Evolutionary conservation across 2,888 invertebrate species (phyloP).

Genomic region (Platycheirus albimanus): DNA sequence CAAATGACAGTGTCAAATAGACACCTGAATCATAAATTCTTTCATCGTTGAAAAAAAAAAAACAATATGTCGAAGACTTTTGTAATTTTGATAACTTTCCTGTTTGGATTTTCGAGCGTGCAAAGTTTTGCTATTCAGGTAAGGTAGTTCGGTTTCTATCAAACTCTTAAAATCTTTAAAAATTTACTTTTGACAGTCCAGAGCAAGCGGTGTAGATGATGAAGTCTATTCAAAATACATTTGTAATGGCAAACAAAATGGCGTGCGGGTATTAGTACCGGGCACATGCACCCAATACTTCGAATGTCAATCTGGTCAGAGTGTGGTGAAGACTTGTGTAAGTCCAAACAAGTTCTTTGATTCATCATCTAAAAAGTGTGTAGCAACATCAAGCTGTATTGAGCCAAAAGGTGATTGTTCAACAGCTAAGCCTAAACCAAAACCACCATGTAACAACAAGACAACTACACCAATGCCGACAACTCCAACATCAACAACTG

Average conservation of each 20-base stretch:
- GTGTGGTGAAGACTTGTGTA: conserved; percentile 75
- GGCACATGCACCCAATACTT: conserved; percentile 80
- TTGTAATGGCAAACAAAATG: conserved; percentile 77
- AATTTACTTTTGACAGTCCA: not conserved
- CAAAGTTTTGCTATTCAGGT: conserved; percentile 59
- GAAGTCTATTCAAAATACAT: conserved; percentile 77
- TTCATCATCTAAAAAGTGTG: conserved; percentile 76
- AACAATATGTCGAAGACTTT: conserved; percentile 33
- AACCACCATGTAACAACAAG: conserved; percentile 15
- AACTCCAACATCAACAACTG: not conserved
- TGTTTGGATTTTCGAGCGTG: conserved; percentile 36
- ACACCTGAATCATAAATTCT: conserved; percentile 38
- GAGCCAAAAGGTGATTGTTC: conserved; percentile 50
- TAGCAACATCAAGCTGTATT: conserved; percentile 78
- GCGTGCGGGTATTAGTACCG: conserved; percentile 78
- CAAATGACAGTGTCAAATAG: conserved; percentile 46
- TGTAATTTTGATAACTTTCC: conserved; percentile 30
- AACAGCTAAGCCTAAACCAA: conserved; percentile 7
- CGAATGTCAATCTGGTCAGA: conserved; percentile 77
- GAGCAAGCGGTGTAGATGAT: conserved; percentile 74
- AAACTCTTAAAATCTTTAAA: not conserved
- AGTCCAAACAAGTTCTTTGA: conserved; percentile 76
- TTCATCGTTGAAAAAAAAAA: not conserved
- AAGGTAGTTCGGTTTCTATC: not conserved
- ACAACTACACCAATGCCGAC: not conserved